phyloP scores from a whole-genome alignment of 2,113 vertebrate species.

The Tamias sibiricus region DNA sequence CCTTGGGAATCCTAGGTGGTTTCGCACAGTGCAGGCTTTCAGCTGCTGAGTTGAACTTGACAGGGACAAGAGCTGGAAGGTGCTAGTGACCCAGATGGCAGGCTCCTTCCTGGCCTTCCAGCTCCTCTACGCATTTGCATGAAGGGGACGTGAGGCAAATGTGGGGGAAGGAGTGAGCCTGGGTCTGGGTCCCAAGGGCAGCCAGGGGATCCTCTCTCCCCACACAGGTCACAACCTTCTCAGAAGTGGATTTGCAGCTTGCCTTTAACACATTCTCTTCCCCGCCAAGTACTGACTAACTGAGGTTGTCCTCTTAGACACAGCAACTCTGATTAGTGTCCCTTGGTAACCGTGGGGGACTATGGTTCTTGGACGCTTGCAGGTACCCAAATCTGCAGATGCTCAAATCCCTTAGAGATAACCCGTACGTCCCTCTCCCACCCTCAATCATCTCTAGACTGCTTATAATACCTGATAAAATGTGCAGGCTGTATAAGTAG shows the following conservation, averaged over 20 bases:
- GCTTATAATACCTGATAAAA: neutral
- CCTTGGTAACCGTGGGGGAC: neutral
- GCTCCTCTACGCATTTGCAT: neutral
- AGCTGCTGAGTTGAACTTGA: neutral
- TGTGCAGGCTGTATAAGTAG: neutral
- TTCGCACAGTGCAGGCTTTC: neutral
- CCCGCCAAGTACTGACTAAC: neutral
- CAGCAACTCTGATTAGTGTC: neutral
- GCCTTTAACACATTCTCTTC: neutral
- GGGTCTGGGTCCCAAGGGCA: neutral
- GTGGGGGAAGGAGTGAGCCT: neutral
- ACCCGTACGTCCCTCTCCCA: neutral
- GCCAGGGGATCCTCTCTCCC: neutral
- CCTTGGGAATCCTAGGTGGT: neutral
- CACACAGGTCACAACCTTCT: neutral
- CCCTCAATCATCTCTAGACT: neutral
- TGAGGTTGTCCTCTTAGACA: neutral
- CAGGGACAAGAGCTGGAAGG: neutral
- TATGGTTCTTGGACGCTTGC: neutral
- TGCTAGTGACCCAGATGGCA: neutral
- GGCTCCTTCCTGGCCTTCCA: neutral
- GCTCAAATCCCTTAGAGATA: neutral
- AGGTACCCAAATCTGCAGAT: neutral
- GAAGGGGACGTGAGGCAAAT: neutral
- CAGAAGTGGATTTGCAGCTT: neutral